Evolutionary conservation across 2,888 invertebrate genomes (phyloP).

Genomic region (Theristus sp.): DNA sequence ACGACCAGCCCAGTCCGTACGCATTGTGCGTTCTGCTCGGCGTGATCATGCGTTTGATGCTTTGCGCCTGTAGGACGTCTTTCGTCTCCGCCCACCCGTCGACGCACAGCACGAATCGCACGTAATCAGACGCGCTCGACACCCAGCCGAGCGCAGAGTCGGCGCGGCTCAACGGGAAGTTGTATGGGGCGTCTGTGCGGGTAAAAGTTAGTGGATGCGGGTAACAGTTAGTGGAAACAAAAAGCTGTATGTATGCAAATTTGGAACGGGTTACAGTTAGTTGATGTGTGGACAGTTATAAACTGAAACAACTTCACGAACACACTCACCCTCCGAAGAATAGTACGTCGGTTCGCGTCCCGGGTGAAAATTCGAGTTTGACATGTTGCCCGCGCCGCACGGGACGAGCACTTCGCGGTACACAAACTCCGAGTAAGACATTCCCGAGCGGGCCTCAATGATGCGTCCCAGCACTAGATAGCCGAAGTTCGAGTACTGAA

Average conservation of each 20-base stretch:
- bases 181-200: background rate
- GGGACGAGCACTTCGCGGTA: background rate
- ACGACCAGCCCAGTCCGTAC: background rate
- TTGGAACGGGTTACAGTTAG: too few relatives aligned
- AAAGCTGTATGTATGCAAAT: too few relatives aligned
- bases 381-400: background rate
- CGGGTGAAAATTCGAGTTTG: background rate
- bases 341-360: background rate
- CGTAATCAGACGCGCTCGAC: background rate
- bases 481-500: slow-evolving; percentile 1
- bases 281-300: too few relatives aligned
- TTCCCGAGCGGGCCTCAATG: background rate
- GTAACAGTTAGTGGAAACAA: background rate
- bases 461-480: background rate
- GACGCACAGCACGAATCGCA: background rate
- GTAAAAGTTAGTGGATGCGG: too few relatives aligned
- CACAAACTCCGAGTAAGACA: background rate
- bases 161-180: background rate
- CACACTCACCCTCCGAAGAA: background rate
- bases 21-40: background rate
- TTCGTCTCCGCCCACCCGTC: background rate
- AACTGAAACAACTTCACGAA: too few relatives aligned
- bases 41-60: background rate
- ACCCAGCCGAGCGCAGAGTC: background rate
- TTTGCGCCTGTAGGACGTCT: background rate